These are phyloP conservation scores for Helarctos malayanus DNA, from an alignment of 2,797 vertebrate species.

Conservation along the genomic window DNA sequence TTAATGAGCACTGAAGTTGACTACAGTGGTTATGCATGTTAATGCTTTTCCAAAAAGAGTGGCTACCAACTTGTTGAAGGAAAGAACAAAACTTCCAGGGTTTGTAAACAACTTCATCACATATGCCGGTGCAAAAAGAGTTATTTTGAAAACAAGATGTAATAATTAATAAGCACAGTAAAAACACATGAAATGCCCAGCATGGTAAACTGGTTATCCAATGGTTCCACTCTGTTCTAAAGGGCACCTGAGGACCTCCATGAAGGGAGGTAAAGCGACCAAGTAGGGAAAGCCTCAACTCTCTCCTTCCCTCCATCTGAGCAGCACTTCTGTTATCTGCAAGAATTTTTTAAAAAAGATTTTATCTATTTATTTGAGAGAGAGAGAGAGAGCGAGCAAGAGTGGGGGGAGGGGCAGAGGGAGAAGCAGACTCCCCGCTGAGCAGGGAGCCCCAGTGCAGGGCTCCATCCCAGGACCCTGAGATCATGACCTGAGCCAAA, in stretches of 20 bases:
- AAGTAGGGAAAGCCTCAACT: not conserved
- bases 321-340: not conserved
- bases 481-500: not conserved
- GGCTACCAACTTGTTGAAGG: slow-evolving; percentile 73
- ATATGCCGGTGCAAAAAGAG: not conserved
- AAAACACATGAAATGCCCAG: not conserved
- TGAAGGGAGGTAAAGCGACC: not conserved
- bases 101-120: not conserved
- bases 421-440: not conserved
- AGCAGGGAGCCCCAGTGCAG: not conserved
- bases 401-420: not conserved
- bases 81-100: not conserved
- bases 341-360: not conserved
- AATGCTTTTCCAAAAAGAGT: slow-evolving; percentile 84
- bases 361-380: not conserved
- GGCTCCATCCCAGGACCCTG: not conserved
- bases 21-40: slow-evolving; percentile 82
- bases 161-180: not conserved
- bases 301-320: not conserved
- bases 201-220: not conserved
- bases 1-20: slow-evolving; percentile 86
- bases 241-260: not conserved
- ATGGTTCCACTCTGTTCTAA: not conserved
- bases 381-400: not conserved
- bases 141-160: not conserved